Base-by-base conservation (phyloP, 1,140 invertebrate genomes). In the Nylanderia fulva region DNA sequence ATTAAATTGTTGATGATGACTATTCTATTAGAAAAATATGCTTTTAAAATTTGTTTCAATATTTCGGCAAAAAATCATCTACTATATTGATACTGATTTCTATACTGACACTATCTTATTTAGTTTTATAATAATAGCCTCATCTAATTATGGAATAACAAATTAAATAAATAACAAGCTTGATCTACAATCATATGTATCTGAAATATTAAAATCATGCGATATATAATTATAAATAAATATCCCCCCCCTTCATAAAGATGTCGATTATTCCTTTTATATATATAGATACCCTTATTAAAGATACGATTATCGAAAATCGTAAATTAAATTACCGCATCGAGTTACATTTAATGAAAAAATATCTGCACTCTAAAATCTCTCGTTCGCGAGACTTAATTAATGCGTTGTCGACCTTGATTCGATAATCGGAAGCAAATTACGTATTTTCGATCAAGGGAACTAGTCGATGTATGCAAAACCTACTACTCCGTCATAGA, bases 401-500 rank as follows among this genome's bases (percentile, higher is more conserved):
- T 84, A 74, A 69, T 15, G 15, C 33, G 9, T 1, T 24, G 24
- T 15, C 61, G 69, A 63, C 76, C 86, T 88, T 85, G 71, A 84
- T 79, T 64, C 68, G 58, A 36, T 66, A 76, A 88, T 83, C 84
- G 36, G 15, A 61, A 39, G 61, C 24, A 15, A 63, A 85, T 89
- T 83, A 88, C 45, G 71, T 72, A 66, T 45, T 52, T 80, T 27
- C 33, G 69, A 61, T 90, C 84, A 80, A 88, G 68, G 75, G n/a
- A 58, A 21, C 27, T 52, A 27, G 18, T 33, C 42, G 63, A 83
- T 24, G 7, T 39, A 83, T 18, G 18, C 39, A 33, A 54, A 82
- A 21, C n/a, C n/a, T n/a, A n/a, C n/a, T 21, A 4, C 18, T 82
- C 21, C 42, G 15, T 0, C 36, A 2, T 29, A 13, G 6, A 45